Percentiles rank a stretch among this genome's conserved stretches.
phyloP scores from a whole-genome alignment of 2,797 vertebrate genomes.

The Spondyliosoma cantharus region DNA sequence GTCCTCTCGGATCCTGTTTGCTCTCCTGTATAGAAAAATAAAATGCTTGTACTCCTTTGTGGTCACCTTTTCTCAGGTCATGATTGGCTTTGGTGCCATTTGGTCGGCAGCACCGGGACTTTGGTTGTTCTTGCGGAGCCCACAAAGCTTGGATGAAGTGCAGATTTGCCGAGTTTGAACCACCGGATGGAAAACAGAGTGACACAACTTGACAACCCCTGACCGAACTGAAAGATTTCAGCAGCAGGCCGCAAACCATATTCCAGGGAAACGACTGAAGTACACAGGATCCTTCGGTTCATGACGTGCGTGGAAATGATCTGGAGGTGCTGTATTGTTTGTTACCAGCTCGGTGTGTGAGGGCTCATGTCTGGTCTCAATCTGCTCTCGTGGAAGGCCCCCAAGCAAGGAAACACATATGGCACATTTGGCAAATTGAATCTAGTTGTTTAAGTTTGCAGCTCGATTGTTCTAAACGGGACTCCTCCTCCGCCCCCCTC shows the following conservation, averaged over 20 bases:
- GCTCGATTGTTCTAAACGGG: constrained; percentile 47
- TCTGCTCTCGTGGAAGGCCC: constrained; percentile 48
- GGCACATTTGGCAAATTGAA: constrained; percentile 62
- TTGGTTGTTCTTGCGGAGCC: constrained; percentile 1
- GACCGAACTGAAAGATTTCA: constrained; percentile 21
- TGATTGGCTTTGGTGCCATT: background rate
- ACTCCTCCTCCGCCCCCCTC: constrained; percentile 2
- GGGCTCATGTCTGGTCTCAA: constrained; percentile 31
- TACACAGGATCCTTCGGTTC: background rate
- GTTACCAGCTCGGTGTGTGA: constrained; percentile 21
- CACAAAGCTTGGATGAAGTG: constrained; percentile 21
- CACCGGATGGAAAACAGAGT: constrained; percentile 19
- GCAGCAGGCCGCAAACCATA: constrained; percentile 21
- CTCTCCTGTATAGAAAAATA: no score
- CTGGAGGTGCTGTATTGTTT: constrained; percentile 36
- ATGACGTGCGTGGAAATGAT: constrained; percentile 29
- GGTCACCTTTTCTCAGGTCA: background rate
- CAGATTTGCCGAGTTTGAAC: constrained; percentile 39
- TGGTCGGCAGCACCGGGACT: constrained; percentile 3
- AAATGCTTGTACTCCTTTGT: no score
- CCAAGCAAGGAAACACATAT: constrained; percentile 44
- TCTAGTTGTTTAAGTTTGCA: constrained; percentile 34
- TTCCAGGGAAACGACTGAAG: constrained; percentile 17
- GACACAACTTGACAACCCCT: constrained; percentile 8
- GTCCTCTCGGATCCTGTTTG: no score